Conservation (phyloP, 2,797 vertebrate genomes). For the Champsocephalus esox region DNA sequence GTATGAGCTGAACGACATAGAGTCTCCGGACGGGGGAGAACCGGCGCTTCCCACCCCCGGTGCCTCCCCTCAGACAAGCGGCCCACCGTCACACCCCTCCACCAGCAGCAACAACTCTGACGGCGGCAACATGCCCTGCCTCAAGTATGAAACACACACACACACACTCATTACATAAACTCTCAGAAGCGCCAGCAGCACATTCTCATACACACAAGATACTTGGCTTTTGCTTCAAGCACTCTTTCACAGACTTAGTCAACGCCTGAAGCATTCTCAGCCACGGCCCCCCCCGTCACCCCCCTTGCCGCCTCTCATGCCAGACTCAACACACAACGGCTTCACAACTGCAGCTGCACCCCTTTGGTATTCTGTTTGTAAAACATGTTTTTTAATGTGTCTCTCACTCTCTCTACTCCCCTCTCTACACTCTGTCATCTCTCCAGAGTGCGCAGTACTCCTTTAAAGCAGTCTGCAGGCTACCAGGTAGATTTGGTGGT, state of each 20-base stretch:
- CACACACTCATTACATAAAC: constrained; percentile 36
- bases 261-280: constrained; percentile 66
- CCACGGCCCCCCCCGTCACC: constrained; percentile 52
- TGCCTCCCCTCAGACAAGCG: constrained; percentile 90
- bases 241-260: constrained; percentile 64
- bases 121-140: constrained; percentile 96
- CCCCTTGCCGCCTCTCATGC: constrained; percentile 48
- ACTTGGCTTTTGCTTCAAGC: constrained; percentile 71
- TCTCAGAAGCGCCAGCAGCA: constrained; percentile 24
- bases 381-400: neutral
- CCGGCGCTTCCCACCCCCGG: constrained; percentile 90
- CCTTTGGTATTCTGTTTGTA: constrained; percentile 27
- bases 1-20: constrained; percentile 93
- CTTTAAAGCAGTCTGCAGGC: constrained; percentile 96
- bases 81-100: constrained; percentile 93
- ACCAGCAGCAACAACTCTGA: constrained; percentile 98
- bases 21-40: constrained; percentile 89
- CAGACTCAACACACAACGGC: constrained; percentile 42
- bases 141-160: constrained; percentile 87
- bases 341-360: constrained; percentile 54
- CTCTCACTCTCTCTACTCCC: neutral
- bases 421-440: neutral
- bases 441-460: constrained; percentile 93
- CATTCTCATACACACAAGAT: constrained; percentile 40
- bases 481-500: constrained; percentile 97